phyloP scores from a whole-genome alignment of 2,113 vertebrate species.

The Anseranas semipalmata region DNA sequence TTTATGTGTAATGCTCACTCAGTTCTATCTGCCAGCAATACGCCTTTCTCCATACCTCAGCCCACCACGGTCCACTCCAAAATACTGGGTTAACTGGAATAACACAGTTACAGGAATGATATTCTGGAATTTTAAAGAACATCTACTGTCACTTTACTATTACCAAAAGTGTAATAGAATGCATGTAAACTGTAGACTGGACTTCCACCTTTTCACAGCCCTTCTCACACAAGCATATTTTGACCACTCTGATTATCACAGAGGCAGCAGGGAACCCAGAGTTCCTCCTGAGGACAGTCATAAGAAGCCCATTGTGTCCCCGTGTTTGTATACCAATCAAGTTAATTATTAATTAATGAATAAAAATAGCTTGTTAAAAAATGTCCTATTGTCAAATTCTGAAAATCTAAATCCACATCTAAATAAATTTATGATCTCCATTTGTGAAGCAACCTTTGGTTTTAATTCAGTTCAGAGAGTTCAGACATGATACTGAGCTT shows the following conservation, averaged over 20 bases:
- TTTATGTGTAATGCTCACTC: neutral
- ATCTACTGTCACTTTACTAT: neutral
- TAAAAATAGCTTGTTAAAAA: neutral
- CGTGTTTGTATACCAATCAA: neutral
- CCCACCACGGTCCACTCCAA: neutral
- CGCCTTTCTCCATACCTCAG: neutral
- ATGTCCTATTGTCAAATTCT: neutral
- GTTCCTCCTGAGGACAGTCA: neutral
- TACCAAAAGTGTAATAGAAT: neutral
- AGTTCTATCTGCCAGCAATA: neutral
- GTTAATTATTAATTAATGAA: neutral
- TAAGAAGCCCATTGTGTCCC: neutral
- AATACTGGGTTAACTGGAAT: rapidly evolving
- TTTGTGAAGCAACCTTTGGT: neutral
- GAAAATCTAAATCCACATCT: neutral
- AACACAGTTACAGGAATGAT: neutral
- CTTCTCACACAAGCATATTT: neutral
- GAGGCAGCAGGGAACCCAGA: neutral
- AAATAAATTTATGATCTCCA: neutral
- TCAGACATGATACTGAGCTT: neutral
- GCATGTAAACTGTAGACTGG: neutral
- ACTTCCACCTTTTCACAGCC: neutral
- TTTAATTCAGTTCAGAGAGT: neutral
- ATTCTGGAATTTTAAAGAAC: neutral
- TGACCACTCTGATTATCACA: neutral